A percentile compares a stretch with the other conserved stretches of the same genome.
Evolutionary conservation across 2,888 invertebrate species (phyloP).

Genomic region (Apotomis turbidana): DNA sequence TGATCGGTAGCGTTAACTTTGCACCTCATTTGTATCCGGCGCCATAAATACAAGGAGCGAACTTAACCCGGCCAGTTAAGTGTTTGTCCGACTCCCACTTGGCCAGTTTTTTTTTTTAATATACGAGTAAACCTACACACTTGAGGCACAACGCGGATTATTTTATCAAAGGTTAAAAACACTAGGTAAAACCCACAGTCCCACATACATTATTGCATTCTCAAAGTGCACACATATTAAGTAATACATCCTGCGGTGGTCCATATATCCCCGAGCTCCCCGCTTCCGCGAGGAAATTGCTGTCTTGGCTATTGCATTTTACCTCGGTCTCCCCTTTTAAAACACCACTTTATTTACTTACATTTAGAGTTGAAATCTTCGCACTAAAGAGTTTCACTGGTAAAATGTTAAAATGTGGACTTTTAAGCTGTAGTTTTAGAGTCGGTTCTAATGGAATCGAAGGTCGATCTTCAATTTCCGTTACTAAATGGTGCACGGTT

Average conservation of each 20-base stretch:
- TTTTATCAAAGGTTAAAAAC: neutral
- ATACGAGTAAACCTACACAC: no score
- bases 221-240: conserved; percentile 25
- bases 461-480: conserved; percentile 27
- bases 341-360: conserved; percentile 1
- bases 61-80: no score
- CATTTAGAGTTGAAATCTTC: conserved; percentile 12
- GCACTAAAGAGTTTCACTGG: neutral
- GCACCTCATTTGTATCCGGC: no score
- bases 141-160: neutral
- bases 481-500: conserved; percentile 11
- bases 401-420: neutral
- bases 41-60: no score
- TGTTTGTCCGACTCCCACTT: no score
- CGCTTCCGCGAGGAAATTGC: conserved; percentile 35
- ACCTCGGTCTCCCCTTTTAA: neutral
- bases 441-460: neutral
- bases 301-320: conserved; percentile 27
- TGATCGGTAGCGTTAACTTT: no score
- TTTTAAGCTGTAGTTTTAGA: neutral
- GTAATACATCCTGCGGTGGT: conserved; percentile 30
- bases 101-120: no score
- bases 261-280: conserved; percentile 23
- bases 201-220: conserved; percentile 15
- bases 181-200: neutral